Evolutionary conservation across 2,888 invertebrate species (phyloP), one percentile per base, ranked within the genome.

Genomic region (Cheilosia urbana): DNA sequence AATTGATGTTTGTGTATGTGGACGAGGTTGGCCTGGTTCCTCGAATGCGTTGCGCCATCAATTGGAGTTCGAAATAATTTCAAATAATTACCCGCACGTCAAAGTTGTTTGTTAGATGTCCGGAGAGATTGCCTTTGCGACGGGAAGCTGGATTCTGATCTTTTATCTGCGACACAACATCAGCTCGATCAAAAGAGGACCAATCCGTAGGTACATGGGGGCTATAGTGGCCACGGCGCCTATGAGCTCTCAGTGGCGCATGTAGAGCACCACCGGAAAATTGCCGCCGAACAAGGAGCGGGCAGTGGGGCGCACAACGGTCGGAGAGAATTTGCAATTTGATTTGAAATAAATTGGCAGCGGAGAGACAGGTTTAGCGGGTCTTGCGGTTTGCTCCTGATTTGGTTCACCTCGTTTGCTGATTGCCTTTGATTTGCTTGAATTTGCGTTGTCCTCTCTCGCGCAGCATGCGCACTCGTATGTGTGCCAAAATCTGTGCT

Each of bases 261-360:
- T 71, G 37, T 55, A 72, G 78, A 66, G 66, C 78, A 24, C 21
- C 24, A 51, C 51, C 55, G 58, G 75, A 76, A 84, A 84, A 80
- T 84, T 84, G 65, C 42, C 49, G 4, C 65, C 49, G 51, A 58
- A 19, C 53, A 45, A 57, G 60, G 58, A 72, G 40, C n/a, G 11
- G 42, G 19, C 21, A 11, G 21, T 3, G 51, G 49, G 21, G 1
- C 6, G 49, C 19, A 49, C n/a, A 47, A 21, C 19, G 60, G 40
- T 11, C 17, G 69, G 58, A 80, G 69, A 71, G 69, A 75, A 84
- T 84, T 84, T 75, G 80, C 80, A 66, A 84, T 84, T 84, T 84
- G 84, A 84, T 84, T 80, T 84, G 84, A 84, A 80, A 71, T 84
- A 84, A 84, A 84, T 84, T 84, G 84, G 84, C 75, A 71, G 80